A percentile compares a stretch with the other conserved stretches of the same genome.
phyloP scores from a whole-genome alignment of 2,888 invertebrate species.

The Lampropteryx suffumata region DNA sequence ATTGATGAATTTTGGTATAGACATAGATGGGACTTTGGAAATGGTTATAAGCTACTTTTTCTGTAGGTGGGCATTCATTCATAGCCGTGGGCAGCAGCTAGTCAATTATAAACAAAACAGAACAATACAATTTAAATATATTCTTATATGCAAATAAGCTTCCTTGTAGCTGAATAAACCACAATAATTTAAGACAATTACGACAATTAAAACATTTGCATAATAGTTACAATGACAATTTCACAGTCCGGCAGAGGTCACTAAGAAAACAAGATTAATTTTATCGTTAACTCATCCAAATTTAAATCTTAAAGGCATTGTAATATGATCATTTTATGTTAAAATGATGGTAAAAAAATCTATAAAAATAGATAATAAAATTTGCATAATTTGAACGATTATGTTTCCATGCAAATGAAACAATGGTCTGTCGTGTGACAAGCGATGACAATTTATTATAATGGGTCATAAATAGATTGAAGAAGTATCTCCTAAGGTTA shows the following conservation, averaged over 20 bases:
- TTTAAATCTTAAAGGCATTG: background rate
- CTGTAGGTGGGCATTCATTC: too few relatives aligned
- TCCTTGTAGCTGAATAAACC: constrained; percentile 11
- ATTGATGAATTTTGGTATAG: too few relatives aligned
- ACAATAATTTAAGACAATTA: constrained; percentile 22
- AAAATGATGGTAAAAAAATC: background rate
- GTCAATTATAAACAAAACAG: too few relatives aligned
- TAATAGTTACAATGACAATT: constrained; percentile 18
- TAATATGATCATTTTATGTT: constrained; percentile 15
- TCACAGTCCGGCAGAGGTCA: constrained; percentile 22
- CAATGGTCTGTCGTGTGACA: constrained; percentile 64
- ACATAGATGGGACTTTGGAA: too few relatives aligned
- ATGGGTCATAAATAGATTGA: constrained; percentile 3
- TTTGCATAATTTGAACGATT: constrained; percentile 59
- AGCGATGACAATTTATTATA: constrained; percentile 42
- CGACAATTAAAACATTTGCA: constrained; percentile 27
- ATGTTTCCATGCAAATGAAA: constrained; percentile 67
- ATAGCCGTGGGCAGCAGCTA: too few relatives aligned
- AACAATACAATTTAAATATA: background rate
- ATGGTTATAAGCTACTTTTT: too few relatives aligned
- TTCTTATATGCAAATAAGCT: constrained; percentile 12
- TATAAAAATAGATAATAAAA: constrained; percentile 22
- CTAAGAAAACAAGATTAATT: constrained; percentile 15
- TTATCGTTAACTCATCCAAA: background rate
- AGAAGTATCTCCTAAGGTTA: constrained; percentile 11